Evolutionary conservation across 2,888 invertebrate species (phyloP).

Genomic region (Opisthograptis luteolata): DNA sequence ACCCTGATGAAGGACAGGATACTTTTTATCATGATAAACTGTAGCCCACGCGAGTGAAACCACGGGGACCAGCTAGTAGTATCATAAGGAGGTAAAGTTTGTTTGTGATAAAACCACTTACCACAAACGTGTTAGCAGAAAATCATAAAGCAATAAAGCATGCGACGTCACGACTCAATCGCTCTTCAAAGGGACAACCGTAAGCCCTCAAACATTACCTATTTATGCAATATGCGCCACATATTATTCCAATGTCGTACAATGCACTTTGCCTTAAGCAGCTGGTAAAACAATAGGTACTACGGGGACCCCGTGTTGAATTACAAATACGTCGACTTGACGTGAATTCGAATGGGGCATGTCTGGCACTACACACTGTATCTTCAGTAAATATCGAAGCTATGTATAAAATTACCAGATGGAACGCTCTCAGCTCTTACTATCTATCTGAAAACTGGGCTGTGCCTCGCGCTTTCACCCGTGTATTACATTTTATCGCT

Average conservation of each 20-base stretch:
- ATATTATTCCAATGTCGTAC: conserved; percentile 28
- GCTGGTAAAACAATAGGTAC: conserved; percentile 78
- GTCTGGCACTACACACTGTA: conserved; percentile 25
- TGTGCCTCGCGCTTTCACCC: no score
- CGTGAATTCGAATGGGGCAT: conserved; percentile 75
- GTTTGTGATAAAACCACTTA: no score
- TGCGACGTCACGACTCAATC: conserved; percentile 10
- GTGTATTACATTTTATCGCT: no score
- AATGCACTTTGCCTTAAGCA: conserved; percentile 49
- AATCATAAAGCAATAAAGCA: no score
- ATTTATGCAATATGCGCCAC: conserved; percentile 9
- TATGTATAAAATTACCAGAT: conserved; percentile 13
- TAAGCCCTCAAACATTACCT: conserved; percentile 14
- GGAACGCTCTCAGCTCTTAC: neutral
- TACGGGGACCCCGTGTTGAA: conserved; percentile 72
- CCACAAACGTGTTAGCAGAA: no score
- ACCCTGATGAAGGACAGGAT: no score
- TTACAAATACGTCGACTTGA: conserved; percentile 78
- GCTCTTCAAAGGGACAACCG: conserved; percentile 2
- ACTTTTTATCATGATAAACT: no score
- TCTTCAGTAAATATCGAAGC: conserved; percentile 13
- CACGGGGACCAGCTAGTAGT: no score
- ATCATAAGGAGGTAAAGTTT: no score
- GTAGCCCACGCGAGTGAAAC: no score
- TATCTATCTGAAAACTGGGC: no score